Evolutionary conservation across 2,113 vertebrate genomes (phyloP).

Genomic region (Malurus elegans): DNA sequence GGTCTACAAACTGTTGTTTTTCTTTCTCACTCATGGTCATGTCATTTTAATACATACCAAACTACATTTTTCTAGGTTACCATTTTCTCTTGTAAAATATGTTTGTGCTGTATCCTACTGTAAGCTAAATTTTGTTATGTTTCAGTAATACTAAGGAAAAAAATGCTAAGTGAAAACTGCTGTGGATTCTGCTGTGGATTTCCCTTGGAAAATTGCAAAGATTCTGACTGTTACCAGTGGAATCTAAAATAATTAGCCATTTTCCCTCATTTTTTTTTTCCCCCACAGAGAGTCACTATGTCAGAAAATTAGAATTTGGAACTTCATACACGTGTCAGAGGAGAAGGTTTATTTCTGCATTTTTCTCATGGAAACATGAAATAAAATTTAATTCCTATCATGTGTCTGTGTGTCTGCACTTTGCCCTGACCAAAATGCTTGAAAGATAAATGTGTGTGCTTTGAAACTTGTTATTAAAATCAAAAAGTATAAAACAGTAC

Average conservation of each 20-base stretch:
- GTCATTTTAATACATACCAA: neutral
- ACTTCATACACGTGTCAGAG: neutral
- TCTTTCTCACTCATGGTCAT: neutral
- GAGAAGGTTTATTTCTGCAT: neutral
- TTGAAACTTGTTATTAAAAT: neutral
- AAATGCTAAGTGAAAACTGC: neutral
- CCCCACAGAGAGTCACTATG: accelerated
- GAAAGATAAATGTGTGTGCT: neutral
- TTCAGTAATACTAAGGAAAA: neutral
- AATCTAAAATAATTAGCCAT: neutral
- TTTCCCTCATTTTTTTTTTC: neutral
- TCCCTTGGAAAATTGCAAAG: neutral
- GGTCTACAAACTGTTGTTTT: neutral
- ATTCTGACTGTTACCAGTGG: neutral
- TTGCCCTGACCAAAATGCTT: neutral
- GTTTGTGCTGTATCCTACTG: neutral
- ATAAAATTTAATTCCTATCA: neutral
- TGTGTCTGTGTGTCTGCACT: neutral
- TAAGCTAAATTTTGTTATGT: neutral
- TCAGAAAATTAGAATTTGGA: neutral
- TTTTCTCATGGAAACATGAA: neutral
- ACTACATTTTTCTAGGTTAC: neutral
- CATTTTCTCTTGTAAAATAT: neutral
- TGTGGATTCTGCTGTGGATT: neutral
- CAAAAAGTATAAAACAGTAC: neutral